A percentile compares a stretch with the other conserved stretches of the same genome.
Conservation (phyloP, 2,113 vertebrate species). For the Notarius lentiginosus region DNA sequence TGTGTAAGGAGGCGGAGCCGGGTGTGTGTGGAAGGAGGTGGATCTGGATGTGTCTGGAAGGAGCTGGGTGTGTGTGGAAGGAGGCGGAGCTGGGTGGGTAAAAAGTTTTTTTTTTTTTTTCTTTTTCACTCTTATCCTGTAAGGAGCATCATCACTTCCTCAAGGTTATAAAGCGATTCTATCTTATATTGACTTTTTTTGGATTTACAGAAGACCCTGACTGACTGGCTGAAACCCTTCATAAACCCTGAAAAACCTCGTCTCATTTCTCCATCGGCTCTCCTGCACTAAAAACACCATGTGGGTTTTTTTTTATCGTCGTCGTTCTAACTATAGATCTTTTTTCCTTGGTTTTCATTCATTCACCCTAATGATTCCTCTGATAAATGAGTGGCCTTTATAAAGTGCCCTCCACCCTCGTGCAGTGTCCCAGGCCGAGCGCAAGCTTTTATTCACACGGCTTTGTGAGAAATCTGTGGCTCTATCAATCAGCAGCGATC, state of each 20-base stretch:
- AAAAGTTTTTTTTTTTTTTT: no score
- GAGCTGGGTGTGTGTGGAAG: neutral
- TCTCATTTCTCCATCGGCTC: neutral
- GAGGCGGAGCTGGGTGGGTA: neutral
- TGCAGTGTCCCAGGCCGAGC: neutral
- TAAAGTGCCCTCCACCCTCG: constrained; percentile 24
- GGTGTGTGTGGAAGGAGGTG: neutral
- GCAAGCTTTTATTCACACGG: constrained; percentile 40
- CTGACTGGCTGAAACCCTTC: neutral
- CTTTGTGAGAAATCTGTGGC: constrained; percentile 45
- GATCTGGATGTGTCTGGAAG: neutral
- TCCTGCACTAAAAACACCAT: neutral
- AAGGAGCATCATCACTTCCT: neutral
- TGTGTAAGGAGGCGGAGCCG: neutral
- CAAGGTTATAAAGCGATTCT: neutral
- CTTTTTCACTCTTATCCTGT: no score
- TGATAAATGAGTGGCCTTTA: constrained; percentile 50
- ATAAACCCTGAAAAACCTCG: neutral
- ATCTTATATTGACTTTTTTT: neutral
- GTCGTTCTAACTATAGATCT: neutral
- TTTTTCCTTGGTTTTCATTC: constrained; percentile 33
- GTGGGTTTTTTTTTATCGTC: neutral
- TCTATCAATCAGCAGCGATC: constrained; percentile 55
- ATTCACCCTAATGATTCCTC: constrained; percentile 48
- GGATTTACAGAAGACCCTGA: no score